A percentile compares a stretch with the other conserved stretches of the same genome.
phyloP scores from a whole-genome alignment of 1,140 invertebrate genomes.

The Ceratina australensis region DNA sequence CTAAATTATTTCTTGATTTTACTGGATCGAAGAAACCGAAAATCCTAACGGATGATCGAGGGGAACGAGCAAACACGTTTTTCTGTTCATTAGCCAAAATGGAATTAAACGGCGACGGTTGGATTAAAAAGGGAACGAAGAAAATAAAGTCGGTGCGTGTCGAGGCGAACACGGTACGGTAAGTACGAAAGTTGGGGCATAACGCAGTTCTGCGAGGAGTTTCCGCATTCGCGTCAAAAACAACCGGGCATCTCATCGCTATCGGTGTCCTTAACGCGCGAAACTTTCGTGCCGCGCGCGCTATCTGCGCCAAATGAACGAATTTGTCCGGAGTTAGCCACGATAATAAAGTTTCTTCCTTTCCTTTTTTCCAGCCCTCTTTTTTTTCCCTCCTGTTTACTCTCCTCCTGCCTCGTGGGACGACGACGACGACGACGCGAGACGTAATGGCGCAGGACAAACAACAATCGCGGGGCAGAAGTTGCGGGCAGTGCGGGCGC shows the following conservation, averaged over 20 bases:
- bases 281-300: constrained; percentile 46
- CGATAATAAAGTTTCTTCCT: constrained; percentile 54
- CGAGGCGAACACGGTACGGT: too few relatives aligned
- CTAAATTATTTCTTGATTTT: constrained; percentile 57
- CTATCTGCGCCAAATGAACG: constrained; percentile 62
- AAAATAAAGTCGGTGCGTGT: background rate
- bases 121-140: background rate
- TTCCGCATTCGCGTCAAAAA: constrained; percentile 53
- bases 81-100: background rate
- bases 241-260: constrained; percentile 53
- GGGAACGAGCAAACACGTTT: background rate
- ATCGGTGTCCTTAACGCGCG: constrained; percentile 56
- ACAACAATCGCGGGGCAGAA: constrained; percentile 39
- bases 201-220: constrained; percentile 36
- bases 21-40: constrained; percentile 50
- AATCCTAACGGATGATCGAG: constrained; percentile 12
- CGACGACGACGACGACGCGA: background rate
- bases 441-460: constrained; percentile 39
- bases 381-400: background rate
- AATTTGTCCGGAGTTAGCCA: constrained; percentile 54
- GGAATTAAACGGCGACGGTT: background rate
- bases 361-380: constrained; percentile 31
- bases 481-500: constrained; percentile 44
- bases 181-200: constrained; percentile 12
- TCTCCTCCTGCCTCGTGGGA: background rate